phyloP scores from a whole-genome alignment of 1,140 invertebrate genomes.

The Anoplolepis gracilipes region DNA sequence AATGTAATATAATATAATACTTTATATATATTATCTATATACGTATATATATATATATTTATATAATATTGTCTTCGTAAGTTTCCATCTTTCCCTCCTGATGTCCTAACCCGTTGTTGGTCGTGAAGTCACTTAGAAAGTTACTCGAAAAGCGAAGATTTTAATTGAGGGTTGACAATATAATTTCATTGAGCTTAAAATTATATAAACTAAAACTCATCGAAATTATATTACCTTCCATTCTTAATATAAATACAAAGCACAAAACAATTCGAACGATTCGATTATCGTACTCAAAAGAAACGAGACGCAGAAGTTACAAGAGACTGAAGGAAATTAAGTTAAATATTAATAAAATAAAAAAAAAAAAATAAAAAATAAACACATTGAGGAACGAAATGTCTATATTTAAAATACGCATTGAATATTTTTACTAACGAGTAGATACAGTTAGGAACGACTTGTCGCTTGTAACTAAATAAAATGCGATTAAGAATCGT shows the following conservation, averaged over 20 bases:
- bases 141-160: not conserved
- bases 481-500: constrained; percentile 21
- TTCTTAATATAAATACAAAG: constrained; percentile 13
- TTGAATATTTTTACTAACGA: not conserved
- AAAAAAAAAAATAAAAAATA: not conserved
- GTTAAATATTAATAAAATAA: constrained; percentile 1
- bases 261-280: not conserved
- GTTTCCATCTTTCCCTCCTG: constrained; percentile 67
- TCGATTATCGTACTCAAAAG: constrained; percentile 1
- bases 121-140: constrained; percentile 20
- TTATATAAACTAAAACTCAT: not conserved
- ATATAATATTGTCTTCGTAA: constrained; percentile 74
- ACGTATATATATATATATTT: constrained; percentile 67
- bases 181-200: constrained; percentile 17
- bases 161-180: not conserved
- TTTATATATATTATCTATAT: constrained; percentile 69
- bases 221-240: constrained; percentile 4
- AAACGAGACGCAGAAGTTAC: not conserved
- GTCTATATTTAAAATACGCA: not conserved
- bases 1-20: constrained; percentile 57
- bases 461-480: constrained; percentile 19
- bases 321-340: not conserved
- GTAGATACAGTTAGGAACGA: constrained; percentile 21
- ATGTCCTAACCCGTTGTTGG: constrained; percentile 59
- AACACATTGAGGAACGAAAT: not conserved